phyloP scores from a whole-genome alignment of 2,888 invertebrate species.

The Diachrysia chrysitis region DNA sequence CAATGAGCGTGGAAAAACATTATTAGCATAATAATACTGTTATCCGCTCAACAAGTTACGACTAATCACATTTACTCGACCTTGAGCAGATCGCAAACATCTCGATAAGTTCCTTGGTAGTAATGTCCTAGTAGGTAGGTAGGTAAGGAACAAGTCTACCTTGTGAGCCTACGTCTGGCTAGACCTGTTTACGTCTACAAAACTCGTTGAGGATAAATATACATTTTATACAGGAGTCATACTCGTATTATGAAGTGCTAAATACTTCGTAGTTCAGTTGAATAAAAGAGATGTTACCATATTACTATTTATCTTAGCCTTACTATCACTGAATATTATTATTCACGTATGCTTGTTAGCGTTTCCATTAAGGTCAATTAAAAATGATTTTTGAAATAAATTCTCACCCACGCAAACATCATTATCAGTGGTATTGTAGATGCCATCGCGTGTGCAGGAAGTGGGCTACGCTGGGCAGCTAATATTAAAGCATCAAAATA shows the following conservation, averaged over 20 bases:
- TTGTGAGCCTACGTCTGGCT: not conserved
- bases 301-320: no score
- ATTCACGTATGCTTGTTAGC: no score
- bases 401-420: no score
- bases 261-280: no score
- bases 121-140: not conserved
- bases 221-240: not conserved
- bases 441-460: no score
- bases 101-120: not conserved
- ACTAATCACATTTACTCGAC: not conserved
- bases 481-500: no score
- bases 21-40: constrained; percentile 2
- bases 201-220: not conserved
- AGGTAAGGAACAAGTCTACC: not conserved
- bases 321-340: no score
- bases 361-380: no score
- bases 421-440: no score
- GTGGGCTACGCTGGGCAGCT: no score
- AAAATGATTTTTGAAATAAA: no score
- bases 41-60: not conserved
- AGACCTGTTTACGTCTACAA: not conserved
- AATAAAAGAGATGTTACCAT: no score
- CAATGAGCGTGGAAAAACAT: not conserved
- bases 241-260: not conserved
- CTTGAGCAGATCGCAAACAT: not conserved